Evolutionary conservation across 2,113 vertebrate species (phyloP), one percentile per base, ranked within the genome.

Genomic region (Hemichromis elongatus): DNA sequence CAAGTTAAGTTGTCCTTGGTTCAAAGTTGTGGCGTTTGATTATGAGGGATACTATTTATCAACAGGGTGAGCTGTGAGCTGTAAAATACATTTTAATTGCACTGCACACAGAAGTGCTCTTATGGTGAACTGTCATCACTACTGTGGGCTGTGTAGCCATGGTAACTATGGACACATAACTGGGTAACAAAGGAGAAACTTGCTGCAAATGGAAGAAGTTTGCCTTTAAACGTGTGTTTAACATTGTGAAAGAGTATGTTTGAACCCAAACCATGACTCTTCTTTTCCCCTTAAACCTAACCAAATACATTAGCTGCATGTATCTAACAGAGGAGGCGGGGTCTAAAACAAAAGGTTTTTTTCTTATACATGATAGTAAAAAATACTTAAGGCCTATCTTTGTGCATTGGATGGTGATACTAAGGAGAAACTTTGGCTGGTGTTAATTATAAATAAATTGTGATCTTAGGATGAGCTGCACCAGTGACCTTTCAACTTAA

Each of bases 381-480:
- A 45, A 47, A 24, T 13, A 73, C 40, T 24, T 26, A 2, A 16
- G 5, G 5, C 0, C 0, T 45, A 5, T 52, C 47, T 52, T 14
- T 52, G 18, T 52, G 8, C 50, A 52, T 3, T 52, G 50, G 19
- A n/a, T 19, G 1, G 2, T 19, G 18, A 52, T 52, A 18, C 18
- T n/a, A n/a, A 52, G 7, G 50, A 52, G 7, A 42, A 42, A 7
- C 40, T 4, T 42, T 42, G 40, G 11, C 10, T 42, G 40, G 12
- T 47, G 45, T 16, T 16, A 47, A 47, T 47, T 47, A n/a, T 47
- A 16, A 42, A 4, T 42, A 42, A 7, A 6, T 33, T 13, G 6
- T 45, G 6, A 1, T 16, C 45, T 50, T 50, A 16, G 16, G 45
- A 50, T 16, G 45, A 16, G 18, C 18, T 8, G 7, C 7, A 52